phyloP scores from a whole-genome alignment of 1,140 invertebrate genomes.

The Hestina assimilis region DNA sequence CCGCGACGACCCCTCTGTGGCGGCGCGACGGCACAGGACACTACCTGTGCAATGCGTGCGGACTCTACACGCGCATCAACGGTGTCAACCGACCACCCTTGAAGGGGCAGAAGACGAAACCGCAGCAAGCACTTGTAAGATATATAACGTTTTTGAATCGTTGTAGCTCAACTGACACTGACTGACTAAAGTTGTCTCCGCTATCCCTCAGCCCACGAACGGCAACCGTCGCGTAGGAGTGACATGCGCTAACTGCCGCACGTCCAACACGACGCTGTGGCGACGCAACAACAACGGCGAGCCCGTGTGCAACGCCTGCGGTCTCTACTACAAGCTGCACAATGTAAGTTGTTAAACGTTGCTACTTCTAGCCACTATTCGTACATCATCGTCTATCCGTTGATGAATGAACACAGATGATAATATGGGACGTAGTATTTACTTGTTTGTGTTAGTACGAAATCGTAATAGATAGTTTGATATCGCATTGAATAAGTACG shows the following conservation, averaged over 20 bases:
- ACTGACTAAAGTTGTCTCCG: too few species aligned
- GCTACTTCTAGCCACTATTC: neutral
- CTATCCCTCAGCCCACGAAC: conserved; percentile 77
- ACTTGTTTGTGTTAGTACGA: conserved; percentile 5
- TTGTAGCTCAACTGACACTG: neutral
- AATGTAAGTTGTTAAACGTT: conserved; percentile 80
- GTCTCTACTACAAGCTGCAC: conserved; percentile 94
- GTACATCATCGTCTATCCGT: conserved; percentile 4
- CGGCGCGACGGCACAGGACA: conserved; percentile 92
- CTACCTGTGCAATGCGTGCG: conserved; percentile 95
- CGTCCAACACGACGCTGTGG: conserved; percentile 92
- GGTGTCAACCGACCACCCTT: conserved; percentile 89
- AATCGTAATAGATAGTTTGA: conserved; percentile 31
- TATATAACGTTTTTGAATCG: neutral
- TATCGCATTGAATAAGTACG: conserved; percentile 16
- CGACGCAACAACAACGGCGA: conserved; percentile 92
- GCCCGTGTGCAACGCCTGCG: conserved; percentile 95
- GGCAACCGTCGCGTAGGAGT: conserved; percentile 87
- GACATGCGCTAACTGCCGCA: conserved; percentile 92
- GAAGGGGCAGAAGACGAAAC: conserved; percentile 79
- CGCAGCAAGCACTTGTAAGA: conserved; percentile 62
- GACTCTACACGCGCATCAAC: conserved; percentile 90
- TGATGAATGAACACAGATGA: conserved; percentile 30
- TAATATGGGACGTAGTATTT: conserved; percentile 2
- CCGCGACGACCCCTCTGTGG: conserved; percentile 91